Conservation (phyloP, 2,888 invertebrate species). For the Neoascia interrupta region DNA sequence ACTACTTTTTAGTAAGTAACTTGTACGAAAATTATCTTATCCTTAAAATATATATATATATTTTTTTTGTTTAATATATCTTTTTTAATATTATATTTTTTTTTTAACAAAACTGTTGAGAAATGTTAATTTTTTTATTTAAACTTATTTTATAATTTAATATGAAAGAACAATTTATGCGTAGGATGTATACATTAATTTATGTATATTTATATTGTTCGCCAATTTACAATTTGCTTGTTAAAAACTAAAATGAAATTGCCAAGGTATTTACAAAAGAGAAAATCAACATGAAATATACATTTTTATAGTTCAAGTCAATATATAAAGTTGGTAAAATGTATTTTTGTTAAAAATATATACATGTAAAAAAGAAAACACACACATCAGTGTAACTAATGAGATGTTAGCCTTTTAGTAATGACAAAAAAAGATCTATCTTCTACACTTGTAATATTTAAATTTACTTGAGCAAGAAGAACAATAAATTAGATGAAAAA, state of each 20-base stretch:
- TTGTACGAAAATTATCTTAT: too few species aligned
- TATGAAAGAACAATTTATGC: constrained; percentile 45
- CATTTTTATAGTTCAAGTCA: constrained; percentile 27
- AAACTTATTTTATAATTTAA: constrained; percentile 48
- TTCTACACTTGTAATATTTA: constrained; percentile 40
- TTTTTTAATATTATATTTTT: constrained; percentile 7
- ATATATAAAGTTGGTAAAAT: constrained; percentile 15
- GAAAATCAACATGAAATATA: background rate
- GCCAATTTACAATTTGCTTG: constrained; percentile 57
- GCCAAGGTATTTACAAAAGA: constrained; percentile 60
- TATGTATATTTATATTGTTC: constrained; percentile 58
- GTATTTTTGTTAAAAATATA: constrained; percentile 55
- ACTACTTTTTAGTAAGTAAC: too few species aligned
- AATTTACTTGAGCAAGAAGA: constrained; percentile 23
- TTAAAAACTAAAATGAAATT: constrained; percentile 23
- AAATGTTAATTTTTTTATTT: constrained; percentile 26
- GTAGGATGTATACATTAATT: constrained; percentile 38
- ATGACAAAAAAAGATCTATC: constrained; percentile 17
- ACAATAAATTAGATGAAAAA: constrained; percentile 8
- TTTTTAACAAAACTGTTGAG: constrained; percentile 9
- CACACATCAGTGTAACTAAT: constrained; percentile 1
- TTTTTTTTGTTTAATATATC: background rate
- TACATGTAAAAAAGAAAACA: too few species aligned
- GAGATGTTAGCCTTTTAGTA: constrained; percentile 24
- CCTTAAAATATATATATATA: background rate